These are phyloP conservation scores for Torymus auratus DNA, from an alignment of 2,888 invertebrate species.

Conservation along the genomic window DNA sequence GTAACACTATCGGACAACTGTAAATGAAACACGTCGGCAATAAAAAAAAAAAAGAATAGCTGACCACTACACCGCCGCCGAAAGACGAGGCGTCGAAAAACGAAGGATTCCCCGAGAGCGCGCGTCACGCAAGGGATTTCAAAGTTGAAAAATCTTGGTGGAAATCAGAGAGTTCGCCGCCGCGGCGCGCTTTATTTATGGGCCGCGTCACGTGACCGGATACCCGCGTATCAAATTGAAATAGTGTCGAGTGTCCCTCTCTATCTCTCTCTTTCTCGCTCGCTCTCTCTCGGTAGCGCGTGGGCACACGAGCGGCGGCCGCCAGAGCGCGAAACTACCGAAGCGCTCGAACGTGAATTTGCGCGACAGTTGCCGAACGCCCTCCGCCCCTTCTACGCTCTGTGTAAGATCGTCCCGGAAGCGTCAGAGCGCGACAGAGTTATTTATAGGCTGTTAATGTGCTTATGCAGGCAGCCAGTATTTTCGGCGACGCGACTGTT, in stretches of 20 bases:
- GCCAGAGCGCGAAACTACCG: conserved; percentile 33
- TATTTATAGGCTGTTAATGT: conserved; percentile 11
- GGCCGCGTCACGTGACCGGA: conserved; percentile 48
- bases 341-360: no score
- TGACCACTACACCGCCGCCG: no score
- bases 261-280: conserved; percentile 3
- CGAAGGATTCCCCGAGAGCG: background rate
- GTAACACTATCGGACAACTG: conserved; percentile 26
- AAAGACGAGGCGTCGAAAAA: no score
- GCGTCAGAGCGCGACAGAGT: background rate
- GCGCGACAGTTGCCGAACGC: background rate
- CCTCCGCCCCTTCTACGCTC: background rate
- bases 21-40: conserved; percentile 2
- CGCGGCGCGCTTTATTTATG: conserved; percentile 45
- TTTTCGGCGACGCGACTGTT: no score
- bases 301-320: background rate
- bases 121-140: background rate
- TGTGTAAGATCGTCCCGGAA: no score
- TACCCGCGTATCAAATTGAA: conserved; percentile 55
- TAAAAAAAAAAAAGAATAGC: background rate
- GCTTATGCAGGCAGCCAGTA: background rate
- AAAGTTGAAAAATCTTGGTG: conserved; percentile 39
- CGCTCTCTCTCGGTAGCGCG: background rate
- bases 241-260: conserved; percentile 49
- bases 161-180: conserved; percentile 42